These are phyloP conservation scores for Hydropotes inermis DNA, from an alignment of 2,113 vertebrate genomes.

Conservation along the genomic window DNA sequence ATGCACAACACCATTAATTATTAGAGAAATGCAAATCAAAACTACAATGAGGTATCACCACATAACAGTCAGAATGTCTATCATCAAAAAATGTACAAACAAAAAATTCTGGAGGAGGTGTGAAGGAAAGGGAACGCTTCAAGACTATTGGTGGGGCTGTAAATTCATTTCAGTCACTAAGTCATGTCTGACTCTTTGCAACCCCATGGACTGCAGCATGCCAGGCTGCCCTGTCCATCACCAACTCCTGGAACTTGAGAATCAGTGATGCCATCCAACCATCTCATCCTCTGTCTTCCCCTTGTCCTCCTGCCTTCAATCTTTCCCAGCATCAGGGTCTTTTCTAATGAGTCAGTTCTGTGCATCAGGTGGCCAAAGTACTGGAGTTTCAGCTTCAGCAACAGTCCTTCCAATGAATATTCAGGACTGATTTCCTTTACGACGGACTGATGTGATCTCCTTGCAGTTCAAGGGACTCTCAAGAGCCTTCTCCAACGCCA, in stretches of 20 bases:
- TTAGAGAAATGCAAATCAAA: not conserved
- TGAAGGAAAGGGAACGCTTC: not conserved
- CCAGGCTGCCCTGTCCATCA: not conserved
- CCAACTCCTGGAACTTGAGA: accelerated
- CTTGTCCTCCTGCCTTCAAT: not conserved
- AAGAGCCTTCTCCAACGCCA: not conserved
- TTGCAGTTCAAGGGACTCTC: not conserved
- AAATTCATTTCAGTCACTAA: not conserved
- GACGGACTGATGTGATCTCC: not conserved
- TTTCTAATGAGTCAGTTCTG: not conserved
- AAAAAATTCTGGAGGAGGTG: not conserved
- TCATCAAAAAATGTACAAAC: not conserved
- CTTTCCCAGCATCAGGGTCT: not conserved
- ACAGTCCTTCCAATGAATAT: not conserved
- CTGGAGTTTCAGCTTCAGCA: not conserved
- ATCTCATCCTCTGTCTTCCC: not conserved
- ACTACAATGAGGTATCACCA: not conserved
- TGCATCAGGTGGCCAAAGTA: not conserved
- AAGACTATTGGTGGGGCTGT: not conserved
- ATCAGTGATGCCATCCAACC: not conserved
- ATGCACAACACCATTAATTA: not conserved
- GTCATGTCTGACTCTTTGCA: not conserved
- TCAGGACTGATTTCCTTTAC: not conserved
- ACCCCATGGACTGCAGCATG: not conserved
- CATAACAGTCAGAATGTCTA: not conserved